phyloP scores from a whole-genome alignment of 2,888 invertebrate species.

The Lasioglossum calceatum region DNA sequence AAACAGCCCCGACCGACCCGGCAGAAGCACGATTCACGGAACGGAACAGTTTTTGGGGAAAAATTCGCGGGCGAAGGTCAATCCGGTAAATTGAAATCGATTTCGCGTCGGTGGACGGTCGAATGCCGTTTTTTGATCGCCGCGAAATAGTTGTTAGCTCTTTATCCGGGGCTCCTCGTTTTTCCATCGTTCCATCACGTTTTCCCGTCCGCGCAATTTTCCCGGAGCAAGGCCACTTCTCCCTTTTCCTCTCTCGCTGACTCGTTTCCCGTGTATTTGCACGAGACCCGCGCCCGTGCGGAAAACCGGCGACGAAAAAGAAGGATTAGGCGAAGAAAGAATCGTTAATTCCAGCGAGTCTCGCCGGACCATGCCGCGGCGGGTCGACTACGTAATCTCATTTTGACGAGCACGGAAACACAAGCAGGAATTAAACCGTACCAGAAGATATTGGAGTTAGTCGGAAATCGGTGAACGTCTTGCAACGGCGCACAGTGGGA shows the following conservation, averaged over 20 bases:
- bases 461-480: conserved; percentile 35
- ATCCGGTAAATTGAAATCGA: conserved; percentile 36
- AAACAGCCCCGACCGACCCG: not conserved
- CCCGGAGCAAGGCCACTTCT: not conserved
- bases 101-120: conserved; percentile 14
- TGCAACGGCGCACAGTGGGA: not conserved
- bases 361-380: conserved; percentile 20
- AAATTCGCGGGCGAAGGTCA: conserved; percentile 2
- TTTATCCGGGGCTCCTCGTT: conserved; percentile 2
- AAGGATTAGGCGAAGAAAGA: conserved; percentile 33
- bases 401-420: conserved; percentile 42
- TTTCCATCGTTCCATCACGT: not conserved
- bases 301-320: not conserved
- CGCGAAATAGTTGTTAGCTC: conserved; percentile 29
- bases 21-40: not conserved
- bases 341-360: conserved; percentile 39
- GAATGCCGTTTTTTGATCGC: conserved; percentile 14
- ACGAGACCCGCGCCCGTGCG: not conserved
- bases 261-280: not conserved
- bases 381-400: conserved; percentile 46
- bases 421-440: conserved; percentile 46
- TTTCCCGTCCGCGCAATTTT: conserved; percentile 13
- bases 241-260: not conserved
- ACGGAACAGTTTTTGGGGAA: not conserved
- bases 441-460: conserved; percentile 53